A percentile compares a stretch with the other conserved stretches of the same genome.
Conservation (phyloP, 2,888 invertebrate species). For the Cantharis flavilabris region DNA sequence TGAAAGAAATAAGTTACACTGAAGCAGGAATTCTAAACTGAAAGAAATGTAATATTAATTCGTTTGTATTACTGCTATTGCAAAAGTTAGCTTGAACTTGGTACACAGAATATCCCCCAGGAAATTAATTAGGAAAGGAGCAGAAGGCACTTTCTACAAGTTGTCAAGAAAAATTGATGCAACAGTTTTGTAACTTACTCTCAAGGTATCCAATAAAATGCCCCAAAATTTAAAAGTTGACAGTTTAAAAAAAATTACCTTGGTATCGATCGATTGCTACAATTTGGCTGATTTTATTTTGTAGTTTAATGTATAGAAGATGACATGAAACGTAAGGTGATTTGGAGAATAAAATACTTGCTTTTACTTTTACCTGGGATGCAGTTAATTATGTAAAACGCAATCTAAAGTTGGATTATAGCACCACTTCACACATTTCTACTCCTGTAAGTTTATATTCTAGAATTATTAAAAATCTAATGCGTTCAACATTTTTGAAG, state of each 20-base stretch:
- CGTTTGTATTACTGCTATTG: not conserved
- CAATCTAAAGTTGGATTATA: not conserved
- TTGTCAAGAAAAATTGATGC: not conserved
- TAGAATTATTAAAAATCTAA: not conserved
- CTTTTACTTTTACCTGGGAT: not conserved
- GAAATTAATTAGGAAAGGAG: not conserved
- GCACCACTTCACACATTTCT: not conserved
- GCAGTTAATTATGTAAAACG: not conserved
- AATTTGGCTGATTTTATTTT: not conserved
- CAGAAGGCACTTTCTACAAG: not conserved
- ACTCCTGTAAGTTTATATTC: not conserved
- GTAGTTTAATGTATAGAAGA: not conserved
- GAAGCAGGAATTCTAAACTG: not conserved
- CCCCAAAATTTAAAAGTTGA: not conserved
- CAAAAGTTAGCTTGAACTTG: not conserved
- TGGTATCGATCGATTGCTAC: not conserved
- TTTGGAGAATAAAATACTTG: not conserved
- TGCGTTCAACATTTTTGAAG: not conserved
- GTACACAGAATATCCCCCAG: not conserved
- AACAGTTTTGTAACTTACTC: not conserved
- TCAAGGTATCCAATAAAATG: not conserved
- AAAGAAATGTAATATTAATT: not conserved
- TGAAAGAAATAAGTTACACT: not conserved
- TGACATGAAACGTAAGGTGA: not conserved
- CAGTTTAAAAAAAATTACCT: not conserved